A percentile compares a stretch with the other conserved stretches of the same genome.
Conservation (phyloP, 2,113 vertebrate species). For the Lycaon pictus region DNA sequence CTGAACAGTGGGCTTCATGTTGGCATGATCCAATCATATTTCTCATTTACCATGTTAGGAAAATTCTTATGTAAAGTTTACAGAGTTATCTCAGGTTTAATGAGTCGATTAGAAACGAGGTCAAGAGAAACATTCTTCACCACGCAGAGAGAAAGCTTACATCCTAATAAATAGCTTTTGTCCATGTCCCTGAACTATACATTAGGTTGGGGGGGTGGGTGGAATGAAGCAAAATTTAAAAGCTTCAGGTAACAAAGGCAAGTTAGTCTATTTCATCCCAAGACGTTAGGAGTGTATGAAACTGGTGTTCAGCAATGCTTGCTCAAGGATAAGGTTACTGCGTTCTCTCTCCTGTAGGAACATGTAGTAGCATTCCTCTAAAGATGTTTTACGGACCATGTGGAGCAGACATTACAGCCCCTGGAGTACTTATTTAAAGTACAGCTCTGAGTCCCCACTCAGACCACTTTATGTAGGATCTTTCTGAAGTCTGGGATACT, state of each 20-base stretch:
- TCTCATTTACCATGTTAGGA: conserved; percentile 61
- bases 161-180: background rate
- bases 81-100: background rate
- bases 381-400: background rate
- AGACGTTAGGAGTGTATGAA: background rate
- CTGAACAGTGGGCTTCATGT: conserved; percentile 28
- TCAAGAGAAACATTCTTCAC: background rate
- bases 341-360: background rate
- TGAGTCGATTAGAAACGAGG: background rate
- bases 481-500: background rate
- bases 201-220: background rate
- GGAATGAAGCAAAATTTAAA: background rate
- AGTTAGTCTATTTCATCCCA: background rate
- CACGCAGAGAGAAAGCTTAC: background rate
- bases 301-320: background rate
- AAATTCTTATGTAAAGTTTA: conserved; percentile 52
- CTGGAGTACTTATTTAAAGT: background rate
- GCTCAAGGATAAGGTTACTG: background rate
- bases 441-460: background rate
- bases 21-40: conserved; percentile 44
- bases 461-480: background rate
- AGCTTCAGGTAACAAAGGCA: background rate
- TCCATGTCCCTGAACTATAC: background rate
- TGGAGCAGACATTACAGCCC: background rate
- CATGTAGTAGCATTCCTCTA: background rate